Conservation (phyloP, 2,113 vertebrate species). For the Amia ocellicauda region DNA sequence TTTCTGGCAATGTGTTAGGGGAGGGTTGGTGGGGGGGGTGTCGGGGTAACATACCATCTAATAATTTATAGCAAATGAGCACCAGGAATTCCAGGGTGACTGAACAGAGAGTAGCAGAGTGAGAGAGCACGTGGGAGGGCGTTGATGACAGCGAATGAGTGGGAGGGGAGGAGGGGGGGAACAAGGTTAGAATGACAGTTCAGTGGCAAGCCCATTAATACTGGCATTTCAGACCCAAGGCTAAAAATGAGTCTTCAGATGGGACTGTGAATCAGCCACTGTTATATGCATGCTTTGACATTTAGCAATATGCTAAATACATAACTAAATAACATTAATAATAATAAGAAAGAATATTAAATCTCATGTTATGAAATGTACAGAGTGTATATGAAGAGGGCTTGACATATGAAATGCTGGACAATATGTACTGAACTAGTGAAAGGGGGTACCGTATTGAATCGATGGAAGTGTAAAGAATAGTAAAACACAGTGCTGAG, state of each 20-base stretch:
- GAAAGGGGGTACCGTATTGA: too few relatives aligned
- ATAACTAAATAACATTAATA: too few relatives aligned
- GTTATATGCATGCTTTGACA: too few relatives aligned
- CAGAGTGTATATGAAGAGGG: too few relatives aligned
- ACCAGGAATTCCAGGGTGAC: conserved; percentile 45
- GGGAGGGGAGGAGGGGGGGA: conserved; percentile 1
- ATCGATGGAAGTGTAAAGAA: too few relatives aligned
- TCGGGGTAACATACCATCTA: conserved; percentile 27
- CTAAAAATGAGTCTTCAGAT: conserved; percentile 39
- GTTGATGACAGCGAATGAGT: conserved; percentile 13
- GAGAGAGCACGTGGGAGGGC: conserved; percentile 40
- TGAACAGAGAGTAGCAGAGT: conserved; percentile 59
- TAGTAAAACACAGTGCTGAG: too few relatives aligned
- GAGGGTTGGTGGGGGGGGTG: not conserved
- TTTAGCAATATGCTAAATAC: too few relatives aligned
- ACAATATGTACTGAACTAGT: too few relatives aligned
- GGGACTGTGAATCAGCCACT: too few relatives aligned
- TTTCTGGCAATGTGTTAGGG: not conserved
- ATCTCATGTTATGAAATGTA: too few relatives aligned
- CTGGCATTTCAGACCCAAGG: conserved; percentile 29
- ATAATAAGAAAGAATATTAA: too few relatives aligned
- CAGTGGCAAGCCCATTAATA: conserved; percentile 38
- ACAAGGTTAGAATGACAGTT: conserved; percentile 24
- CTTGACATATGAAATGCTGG: too few relatives aligned
- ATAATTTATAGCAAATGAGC: conserved; percentile 53